A percentile compares a stretch with the other conserved stretches of the same genome.
phyloP scores from a whole-genome alignment of 2,797 vertebrate species.

The Octomys mimax region DNA sequence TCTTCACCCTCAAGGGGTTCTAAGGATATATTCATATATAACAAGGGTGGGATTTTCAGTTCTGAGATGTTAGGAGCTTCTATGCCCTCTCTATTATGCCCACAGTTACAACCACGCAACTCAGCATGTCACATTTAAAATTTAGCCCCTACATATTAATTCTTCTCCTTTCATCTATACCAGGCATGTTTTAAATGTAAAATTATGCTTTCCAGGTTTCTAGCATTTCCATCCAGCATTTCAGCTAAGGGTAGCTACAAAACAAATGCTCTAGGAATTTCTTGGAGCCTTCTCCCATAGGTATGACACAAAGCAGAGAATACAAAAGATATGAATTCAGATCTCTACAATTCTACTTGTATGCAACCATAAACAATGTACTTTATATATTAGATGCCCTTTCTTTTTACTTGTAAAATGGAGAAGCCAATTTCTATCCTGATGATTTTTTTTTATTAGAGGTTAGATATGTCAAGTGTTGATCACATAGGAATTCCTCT shows the following conservation, averaged over 20 bases:
- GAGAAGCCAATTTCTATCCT: not conserved
- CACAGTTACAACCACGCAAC: not conserved
- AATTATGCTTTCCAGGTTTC: not conserved
- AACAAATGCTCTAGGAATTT: not conserved
- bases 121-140: not conserved
- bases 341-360: not conserved
- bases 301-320: not conserved
- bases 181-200: not conserved
- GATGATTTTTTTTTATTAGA: not conserved
- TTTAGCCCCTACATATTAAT: not conserved
- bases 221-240: not conserved
- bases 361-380: not conserved
- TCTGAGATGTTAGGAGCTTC: not conserved
- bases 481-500: not conserved
- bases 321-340: not conserved
- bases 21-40: fast-evolving
- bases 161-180: not conserved
- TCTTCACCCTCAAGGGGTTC: not conserved
- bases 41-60: not conserved
- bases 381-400: not conserved
- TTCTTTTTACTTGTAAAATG: not conserved
- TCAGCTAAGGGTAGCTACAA: not conserved
- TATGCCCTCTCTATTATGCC: not conserved
- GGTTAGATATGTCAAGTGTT: not conserved
- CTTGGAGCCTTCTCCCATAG: not conserved